A percentile compares a stretch with the other conserved stretches of the same genome.
Conservation (phyloP, 2,797 vertebrate species). For the Pangasius macronema region DNA sequence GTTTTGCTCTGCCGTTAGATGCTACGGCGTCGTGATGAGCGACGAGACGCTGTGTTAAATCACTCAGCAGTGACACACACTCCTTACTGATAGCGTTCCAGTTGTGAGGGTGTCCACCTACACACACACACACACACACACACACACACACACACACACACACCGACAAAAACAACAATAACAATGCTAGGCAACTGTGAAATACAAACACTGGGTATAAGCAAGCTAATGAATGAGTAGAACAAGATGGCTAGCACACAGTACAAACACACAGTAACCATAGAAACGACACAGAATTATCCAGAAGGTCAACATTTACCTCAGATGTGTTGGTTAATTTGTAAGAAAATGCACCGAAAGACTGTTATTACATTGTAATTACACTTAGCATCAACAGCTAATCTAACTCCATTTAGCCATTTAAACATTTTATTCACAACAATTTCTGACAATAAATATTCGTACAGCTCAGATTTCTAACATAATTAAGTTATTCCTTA, state of each 20-base stretch:
- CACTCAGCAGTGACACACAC: constrained; percentile 85
- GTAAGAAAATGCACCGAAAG: neutral
- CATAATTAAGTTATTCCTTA: neutral
- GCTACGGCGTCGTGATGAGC: constrained; percentile 88
- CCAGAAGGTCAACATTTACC: neutral
- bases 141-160: constrained; percentile 8
- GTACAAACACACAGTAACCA: neutral
- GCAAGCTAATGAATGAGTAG: neutral
- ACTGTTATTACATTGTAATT: neutral
- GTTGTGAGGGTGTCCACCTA: constrained; percentile 94
- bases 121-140: constrained; percentile 36
- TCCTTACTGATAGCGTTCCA: constrained; percentile 91
- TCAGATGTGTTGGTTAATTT: neutral
- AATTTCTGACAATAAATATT: neutral
- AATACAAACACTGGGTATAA: neutral
- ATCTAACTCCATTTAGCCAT: neutral
- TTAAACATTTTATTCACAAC: neutral
- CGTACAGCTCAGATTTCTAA: neutral
- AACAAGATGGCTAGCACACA: neutral
- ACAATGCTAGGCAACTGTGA: neutral
- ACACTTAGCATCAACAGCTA: neutral
- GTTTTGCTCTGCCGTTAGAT: constrained; percentile 85
- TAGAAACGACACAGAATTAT: neutral
- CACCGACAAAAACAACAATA: neutral
- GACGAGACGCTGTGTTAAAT: constrained; percentile 87